A percentile compares a stretch with the other conserved stretches of the same genome.
These are phyloP conservation scores for Caenorhabditis sinica DNA, from an alignment of 2,888 invertebrate species.

Conservation along the genomic window DNA sequence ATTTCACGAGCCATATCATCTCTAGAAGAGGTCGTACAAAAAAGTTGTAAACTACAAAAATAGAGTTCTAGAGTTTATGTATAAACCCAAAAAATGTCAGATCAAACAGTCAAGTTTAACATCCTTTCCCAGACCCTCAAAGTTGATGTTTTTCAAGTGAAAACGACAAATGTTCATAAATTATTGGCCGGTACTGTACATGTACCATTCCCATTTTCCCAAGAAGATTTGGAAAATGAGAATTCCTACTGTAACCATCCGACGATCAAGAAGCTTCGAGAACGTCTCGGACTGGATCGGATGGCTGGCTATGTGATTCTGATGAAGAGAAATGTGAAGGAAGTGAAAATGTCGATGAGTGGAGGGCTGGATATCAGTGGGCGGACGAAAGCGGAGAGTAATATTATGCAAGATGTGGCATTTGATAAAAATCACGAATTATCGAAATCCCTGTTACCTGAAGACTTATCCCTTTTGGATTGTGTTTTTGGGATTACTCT, in stretches of 20 bases:
- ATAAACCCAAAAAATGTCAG: no score
- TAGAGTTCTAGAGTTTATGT: no score
- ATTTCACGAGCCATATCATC: no score
- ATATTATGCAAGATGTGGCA: constrained; percentile 49
- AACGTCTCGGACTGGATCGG: constrained; percentile 88
- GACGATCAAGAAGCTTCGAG: constrained; percentile 88
- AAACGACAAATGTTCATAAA: no score
- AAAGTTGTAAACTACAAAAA: no score
- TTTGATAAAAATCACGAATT: not conserved
- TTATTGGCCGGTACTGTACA: no score
- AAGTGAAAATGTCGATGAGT: not conserved
- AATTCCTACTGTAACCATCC: constrained; percentile 86
- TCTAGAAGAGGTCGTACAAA: no score
- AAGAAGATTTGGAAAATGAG: constrained; percentile 73
- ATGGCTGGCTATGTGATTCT: constrained; percentile 92
- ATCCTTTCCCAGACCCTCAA: no score
- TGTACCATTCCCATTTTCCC: constrained; percentile 89
- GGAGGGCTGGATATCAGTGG: constrained; percentile 52
- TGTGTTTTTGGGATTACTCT: constrained; percentile 94
- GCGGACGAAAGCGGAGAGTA: constrained; percentile 48
- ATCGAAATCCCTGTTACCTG: constrained; percentile 41
- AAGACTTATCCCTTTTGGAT: constrained; percentile 91
- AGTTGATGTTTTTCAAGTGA: no score
- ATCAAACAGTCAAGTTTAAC: no score
- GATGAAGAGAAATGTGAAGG: constrained; percentile 77